These are phyloP conservation scores for Conistra vaccinii DNA, from an alignment of 2,888 invertebrate genomes.

Conservation along the genomic window DNA sequence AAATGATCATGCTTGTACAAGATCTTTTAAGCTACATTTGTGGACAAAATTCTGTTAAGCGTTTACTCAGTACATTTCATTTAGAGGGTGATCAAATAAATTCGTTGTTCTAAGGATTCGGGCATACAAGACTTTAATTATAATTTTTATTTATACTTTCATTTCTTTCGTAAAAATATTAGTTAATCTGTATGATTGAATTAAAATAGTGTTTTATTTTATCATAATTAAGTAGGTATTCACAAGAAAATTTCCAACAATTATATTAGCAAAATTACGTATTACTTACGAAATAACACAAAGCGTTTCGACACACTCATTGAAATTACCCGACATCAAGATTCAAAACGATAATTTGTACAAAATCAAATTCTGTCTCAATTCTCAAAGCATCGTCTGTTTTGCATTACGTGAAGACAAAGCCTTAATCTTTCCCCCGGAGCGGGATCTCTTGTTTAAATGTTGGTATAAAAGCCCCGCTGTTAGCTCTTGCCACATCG, in stretches of 20 bases:
- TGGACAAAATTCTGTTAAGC: slow-evolving; percentile 54
- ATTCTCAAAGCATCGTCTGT: slow-evolving; percentile 64
- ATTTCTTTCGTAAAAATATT: background rate
- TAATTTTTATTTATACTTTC: background rate
- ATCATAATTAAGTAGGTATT: background rate
- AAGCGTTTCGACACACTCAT: slow-evolving; percentile 33
- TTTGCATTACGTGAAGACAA: slow-evolving; percentile 69
- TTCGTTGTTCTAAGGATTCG: slow-evolving; percentile 56
- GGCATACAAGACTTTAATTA: slow-evolving; percentile 26
- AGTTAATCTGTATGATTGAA: background rate
- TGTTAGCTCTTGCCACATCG: slow-evolving; percentile 71
- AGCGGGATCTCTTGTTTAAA: slow-evolving; percentile 76
- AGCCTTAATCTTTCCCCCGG: slow-evolving; percentile 72
- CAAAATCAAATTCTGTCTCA: slow-evolving; percentile 67
- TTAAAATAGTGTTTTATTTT: background rate
- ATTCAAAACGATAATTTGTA: slow-evolving; percentile 66
- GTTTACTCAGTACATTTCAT: slow-evolving; percentile 62
- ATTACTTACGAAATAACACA: slow-evolving; percentile 20
- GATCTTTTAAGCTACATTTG: slow-evolving; percentile 54
- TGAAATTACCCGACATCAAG: slow-evolving; percentile 55
- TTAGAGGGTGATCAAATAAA: slow-evolving; percentile 64
- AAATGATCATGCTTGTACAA: slow-evolving; percentile 44
- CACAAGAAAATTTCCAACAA: background rate
- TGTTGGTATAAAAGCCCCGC: slow-evolving; percentile 75
- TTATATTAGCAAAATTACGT: background rate